phyloP scores from a whole-genome alignment of 1,140 invertebrate genomes.

The Tetranychus urticae region DNA sequence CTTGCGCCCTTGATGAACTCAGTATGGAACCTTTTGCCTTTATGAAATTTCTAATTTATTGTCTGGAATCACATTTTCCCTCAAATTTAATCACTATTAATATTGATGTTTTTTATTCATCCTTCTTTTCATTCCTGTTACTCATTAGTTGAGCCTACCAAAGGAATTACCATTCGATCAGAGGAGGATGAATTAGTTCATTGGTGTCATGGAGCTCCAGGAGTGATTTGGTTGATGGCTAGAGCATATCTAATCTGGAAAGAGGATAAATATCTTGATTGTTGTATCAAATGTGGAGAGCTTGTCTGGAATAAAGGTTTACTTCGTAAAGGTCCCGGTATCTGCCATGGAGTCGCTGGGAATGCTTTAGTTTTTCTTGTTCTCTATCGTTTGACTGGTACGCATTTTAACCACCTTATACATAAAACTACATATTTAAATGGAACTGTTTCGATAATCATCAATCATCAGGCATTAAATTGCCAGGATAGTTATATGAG shows the following conservation, averaged over 20 bases:
- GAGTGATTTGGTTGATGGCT: constrained; percentile 47
- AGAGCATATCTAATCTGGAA: constrained; percentile 44
- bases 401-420: too few species aligned
- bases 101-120: too few species aligned
- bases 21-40: too few species aligned
- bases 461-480: too few species aligned
- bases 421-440: too few species aligned
- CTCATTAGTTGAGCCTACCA: too few species aligned
- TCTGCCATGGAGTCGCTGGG: constrained; percentile 76
- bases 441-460: too few species aligned
- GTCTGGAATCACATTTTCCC: background rate
- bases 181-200: constrained; percentile 53
- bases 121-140: too few species aligned
- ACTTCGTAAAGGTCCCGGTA: constrained; percentile 57
- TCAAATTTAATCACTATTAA: background rate
- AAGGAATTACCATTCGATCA: too few species aligned
- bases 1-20: too few species aligned
- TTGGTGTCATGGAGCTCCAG: constrained; percentile 87
- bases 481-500: too few species aligned
- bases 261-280: constrained; percentile 40
- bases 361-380: constrained; percentile 69
- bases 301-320: constrained; percentile 61
- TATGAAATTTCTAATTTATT: background rate
- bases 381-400: constrained; percentile 47
- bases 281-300: constrained; percentile 42